These are phyloP conservation scores for Plotosus lineatus DNA, from an alignment of 2,113 vertebrate species.

Conservation along the genomic window DNA sequence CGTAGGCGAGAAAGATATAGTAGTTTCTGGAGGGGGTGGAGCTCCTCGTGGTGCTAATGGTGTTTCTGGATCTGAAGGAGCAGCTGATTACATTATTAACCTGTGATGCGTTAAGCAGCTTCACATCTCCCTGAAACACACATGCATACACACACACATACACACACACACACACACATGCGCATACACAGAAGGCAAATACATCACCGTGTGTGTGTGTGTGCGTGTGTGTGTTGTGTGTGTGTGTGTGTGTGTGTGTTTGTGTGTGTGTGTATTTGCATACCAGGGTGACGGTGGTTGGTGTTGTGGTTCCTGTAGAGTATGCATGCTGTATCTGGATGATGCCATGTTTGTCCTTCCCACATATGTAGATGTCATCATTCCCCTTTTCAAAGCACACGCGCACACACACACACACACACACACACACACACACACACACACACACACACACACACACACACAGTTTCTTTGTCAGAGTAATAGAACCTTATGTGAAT, in stretches of 20 bases:
- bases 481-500: neutral
- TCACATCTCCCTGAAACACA: slow-evolving; percentile 65
- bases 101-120: slow-evolving; percentile 51
- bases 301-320: slow-evolving; percentile 62
- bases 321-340: slow-evolving; percentile 66
- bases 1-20: slow-evolving; percentile 68
- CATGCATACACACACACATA: neutral
- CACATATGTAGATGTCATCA: slow-evolving; percentile 78
- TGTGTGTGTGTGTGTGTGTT: neutral
- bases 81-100: slow-evolving; percentile 67
- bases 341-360: slow-evolving; percentile 21
- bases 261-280: neutral
- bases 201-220: neutral
- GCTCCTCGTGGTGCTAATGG: slow-evolving; percentile 62
- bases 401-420: slow-evolving; percentile 14
- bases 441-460: neutral
- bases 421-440: neutral
- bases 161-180: no score
- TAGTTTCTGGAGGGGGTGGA: slow-evolving; percentile 47
- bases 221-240: neutral
- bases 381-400: slow-evolving; percentile 65
- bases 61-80: slow-evolving; percentile 68
- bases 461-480: neutral
- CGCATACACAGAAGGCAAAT: neutral
- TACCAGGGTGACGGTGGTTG: slow-evolving; percentile 64